Evolutionary conservation across 1,140 invertebrate species (phyloP), one percentile per base, ranked within the genome.

Genomic region (Macrobrachium rosenbergii): DNA sequence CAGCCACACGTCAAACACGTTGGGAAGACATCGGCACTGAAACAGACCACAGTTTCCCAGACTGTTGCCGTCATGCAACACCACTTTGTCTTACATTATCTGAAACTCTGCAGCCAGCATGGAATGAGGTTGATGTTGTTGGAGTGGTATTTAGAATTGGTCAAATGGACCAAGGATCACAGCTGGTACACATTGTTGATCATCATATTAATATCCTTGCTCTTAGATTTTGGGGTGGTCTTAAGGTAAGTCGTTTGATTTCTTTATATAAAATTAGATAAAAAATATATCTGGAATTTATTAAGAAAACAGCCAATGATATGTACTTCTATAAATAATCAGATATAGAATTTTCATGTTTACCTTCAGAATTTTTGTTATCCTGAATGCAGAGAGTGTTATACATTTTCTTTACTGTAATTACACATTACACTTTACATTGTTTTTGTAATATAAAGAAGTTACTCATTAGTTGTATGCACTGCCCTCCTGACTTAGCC

Each of bases 121-220:
- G 84, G 84, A 45, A 73, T 12, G 84, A 86, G 63, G 77, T 86
- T 43, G 84, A 86, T 80, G 77, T 86, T 16, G 69, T 23, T 37
- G 84, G 84, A 43, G 64, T 86, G 21, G 84, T 86, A 11, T 43
- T 86, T 62, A 86, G 77, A 67, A 52, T 86, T 23, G 52, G 63
- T 14, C 45, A 52, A 62, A 16, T 72, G n/a, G 37, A 78, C 21
- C 21, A 23, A 11, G 64, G 64, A 19, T 59, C 21, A 19, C 84
- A 86, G 28, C 14, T 62, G 16, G 77, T 86, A 5, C 45, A 86
- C 58, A 59, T 86, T 59, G 77, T 86, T n/a, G 84, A 86, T 60
- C 84, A 86, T 28, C 77, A 80, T 23, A 5, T 73, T 43, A 86
- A 86, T 28, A 86, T 86, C 60, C 37, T 86, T 17, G 45, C 84